phyloP scores from a whole-genome alignment of 2,113 vertebrate genomes.

The Trachemys scripta region DNA sequence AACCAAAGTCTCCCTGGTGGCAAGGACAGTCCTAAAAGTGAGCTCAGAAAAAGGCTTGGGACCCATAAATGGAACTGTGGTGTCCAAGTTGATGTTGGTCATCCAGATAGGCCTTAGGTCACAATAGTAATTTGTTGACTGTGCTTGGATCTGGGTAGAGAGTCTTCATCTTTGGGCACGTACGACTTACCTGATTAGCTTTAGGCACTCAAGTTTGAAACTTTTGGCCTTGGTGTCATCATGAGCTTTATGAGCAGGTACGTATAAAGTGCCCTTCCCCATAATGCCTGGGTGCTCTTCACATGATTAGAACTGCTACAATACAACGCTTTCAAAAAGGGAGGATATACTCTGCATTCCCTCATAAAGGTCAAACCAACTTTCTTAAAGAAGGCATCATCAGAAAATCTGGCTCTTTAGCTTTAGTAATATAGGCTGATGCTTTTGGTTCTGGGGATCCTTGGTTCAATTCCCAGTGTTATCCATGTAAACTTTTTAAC shows the following conservation, averaged over 20 bases:
- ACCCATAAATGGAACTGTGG: background rate
- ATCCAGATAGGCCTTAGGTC: background rate
- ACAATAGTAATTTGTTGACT: background rate
- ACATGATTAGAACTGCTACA: background rate
- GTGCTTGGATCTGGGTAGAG: background rate
- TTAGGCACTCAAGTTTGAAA: background rate
- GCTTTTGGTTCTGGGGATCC: background rate
- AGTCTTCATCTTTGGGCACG: background rate
- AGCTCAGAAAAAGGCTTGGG: background rate
- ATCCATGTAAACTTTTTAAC: background rate
- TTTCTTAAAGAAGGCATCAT: background rate
- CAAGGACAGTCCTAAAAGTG: background rate
- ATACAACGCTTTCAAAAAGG: background rate
- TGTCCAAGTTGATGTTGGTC: constrained; percentile 11
- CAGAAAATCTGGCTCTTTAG: background rate
- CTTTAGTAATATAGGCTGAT: background rate
- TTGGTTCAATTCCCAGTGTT: background rate
- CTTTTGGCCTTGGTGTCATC: background rate
- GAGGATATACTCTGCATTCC: background rate
- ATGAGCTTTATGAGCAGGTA: background rate
- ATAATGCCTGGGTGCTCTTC: background rate
- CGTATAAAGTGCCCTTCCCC: background rate
- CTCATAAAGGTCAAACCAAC: background rate
- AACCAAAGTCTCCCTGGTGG: background rate
- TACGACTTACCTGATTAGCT: background rate